phyloP scores from a whole-genome alignment of 2,113 vertebrate genomes.

The Alethe diademata region DNA sequence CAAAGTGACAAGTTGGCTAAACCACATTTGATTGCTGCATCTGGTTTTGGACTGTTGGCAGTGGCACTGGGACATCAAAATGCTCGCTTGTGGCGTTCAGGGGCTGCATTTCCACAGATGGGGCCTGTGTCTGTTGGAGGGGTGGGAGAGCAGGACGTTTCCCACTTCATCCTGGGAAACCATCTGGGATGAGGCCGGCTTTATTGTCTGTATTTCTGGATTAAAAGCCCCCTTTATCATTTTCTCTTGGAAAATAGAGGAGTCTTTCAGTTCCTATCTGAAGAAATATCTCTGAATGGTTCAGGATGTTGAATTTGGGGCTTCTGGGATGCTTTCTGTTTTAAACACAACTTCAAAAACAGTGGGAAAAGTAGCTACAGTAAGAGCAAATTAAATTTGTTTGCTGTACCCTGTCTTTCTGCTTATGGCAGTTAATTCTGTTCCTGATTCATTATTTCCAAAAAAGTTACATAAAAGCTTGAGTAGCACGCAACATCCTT shows the following conservation, averaged over 20 bases:
- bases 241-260: background rate
- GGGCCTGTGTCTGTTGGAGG: background rate
- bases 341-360: background rate
- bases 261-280: background rate
- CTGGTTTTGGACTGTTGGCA: background rate
- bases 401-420: background rate
- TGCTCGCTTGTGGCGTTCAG: fast-evolving
- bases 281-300: background rate
- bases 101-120: fast-evolving
- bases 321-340: background rate
- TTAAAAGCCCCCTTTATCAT: background rate
- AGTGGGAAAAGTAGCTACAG: background rate
- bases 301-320: background rate
- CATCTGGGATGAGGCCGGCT: background rate
- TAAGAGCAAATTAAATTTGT: background rate
- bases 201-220: background rate
- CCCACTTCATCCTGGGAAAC: background rate
- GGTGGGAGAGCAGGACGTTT: background rate
- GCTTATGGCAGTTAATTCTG: background rate
- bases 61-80: fast-evolving
- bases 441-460: background rate
- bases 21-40: background rate
- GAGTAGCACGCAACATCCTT: background rate
- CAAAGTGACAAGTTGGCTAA: background rate
- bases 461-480: background rate